These are phyloP conservation scores for Listronotus oregonensis DNA, from an alignment of 1,140 invertebrate species.

Conservation along the genomic window DNA sequence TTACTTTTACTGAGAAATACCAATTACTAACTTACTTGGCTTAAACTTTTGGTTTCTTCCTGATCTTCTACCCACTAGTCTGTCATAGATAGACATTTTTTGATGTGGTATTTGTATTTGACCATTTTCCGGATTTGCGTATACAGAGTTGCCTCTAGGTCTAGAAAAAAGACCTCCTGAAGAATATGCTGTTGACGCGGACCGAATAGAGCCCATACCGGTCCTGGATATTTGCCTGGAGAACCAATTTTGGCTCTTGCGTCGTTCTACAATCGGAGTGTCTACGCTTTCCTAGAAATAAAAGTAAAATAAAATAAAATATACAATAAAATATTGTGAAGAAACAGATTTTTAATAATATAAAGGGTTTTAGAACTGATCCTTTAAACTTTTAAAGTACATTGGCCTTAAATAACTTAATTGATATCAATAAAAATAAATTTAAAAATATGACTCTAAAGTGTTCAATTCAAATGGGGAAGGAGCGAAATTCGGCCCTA, in stretches of 20 bases:
- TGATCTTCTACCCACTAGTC: constrained; percentile 79
- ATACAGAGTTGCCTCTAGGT: constrained; percentile 64
- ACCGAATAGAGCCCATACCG: constrained; percentile 81
- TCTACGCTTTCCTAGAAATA: constrained; percentile 80
- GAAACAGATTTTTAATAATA: too few species aligned
- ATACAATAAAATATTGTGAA: too few species aligned
- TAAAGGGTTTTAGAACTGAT: too few species aligned
- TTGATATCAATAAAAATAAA: too few species aligned
- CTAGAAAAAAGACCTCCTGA: constrained; percentile 76
- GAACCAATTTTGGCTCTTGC: constrained; percentile 80
- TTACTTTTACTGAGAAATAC: too few species aligned
- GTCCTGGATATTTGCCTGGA: constrained; percentile 80
- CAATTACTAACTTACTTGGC: constrained; percentile 39
- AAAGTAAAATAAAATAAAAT: not conserved
- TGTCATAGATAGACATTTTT: constrained; percentile 81
- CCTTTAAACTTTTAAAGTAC: too few species aligned
- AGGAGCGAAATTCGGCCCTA: too few species aligned
- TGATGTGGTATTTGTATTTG: constrained; percentile 58
- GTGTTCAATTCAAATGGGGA: too few species aligned
- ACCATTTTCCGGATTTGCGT: constrained; percentile 77
- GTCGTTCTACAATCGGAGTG: constrained; percentile 78
- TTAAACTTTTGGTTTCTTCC: constrained; percentile 62
- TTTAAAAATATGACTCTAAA: too few species aligned
- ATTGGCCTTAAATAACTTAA: too few species aligned
- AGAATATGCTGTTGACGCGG: constrained; percentile 81